Base-by-base conservation (phyloP, 2,113 vertebrate species). In the Burhinus oedicnemus region DNA sequence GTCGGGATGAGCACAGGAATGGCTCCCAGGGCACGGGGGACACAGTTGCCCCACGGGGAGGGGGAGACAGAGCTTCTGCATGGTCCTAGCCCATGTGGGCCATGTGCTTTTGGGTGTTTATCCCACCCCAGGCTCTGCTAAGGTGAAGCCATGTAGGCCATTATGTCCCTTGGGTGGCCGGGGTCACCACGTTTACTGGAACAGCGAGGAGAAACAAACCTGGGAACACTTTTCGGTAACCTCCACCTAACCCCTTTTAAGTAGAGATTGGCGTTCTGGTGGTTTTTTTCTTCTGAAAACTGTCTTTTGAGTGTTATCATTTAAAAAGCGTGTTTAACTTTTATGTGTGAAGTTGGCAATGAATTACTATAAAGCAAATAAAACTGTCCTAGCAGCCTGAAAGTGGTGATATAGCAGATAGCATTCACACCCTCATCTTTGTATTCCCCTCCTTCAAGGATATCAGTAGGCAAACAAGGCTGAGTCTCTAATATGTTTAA, bases 331-430 rank as follows among this genome's bases (percentile, higher is more conserved):
- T 98, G 93, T 98, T 98, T 98, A 97, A 98, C 96, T 97, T 98
- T 96, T 97, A 93, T 97, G 96, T 95, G 95, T 97, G 97, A 97
- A 97, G 93, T 93, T 98, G 97, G 93, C 94, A 98, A 97, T 96
- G 91, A 97, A 87, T 97, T 96, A 98, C 97, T 96, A 94, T 97
- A 97, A 97, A 97, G 95, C 94, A 98, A 98, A 98, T 97, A 98
- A 92, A 96, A 95, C 90, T 97, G 97, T 95, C 94, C 92, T 94
- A 97, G 95, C 93, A 95, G 91, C 79, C 89, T 85, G 91, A 97
- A 86, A 96, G 87, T 81, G 83, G 91, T 97, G 96, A 95, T 96
- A 94, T 16, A 95, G 88, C 87, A 97, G 96, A 96, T 98, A 96
- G 86, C 93, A 97, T 96, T 98, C 96, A 98, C 96, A 97, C 97